These are phyloP conservation scores for Pogonomyrmex barbatus DNA, from an alignment of 1,140 invertebrate genomes.

Conservation along the genomic window DNA sequence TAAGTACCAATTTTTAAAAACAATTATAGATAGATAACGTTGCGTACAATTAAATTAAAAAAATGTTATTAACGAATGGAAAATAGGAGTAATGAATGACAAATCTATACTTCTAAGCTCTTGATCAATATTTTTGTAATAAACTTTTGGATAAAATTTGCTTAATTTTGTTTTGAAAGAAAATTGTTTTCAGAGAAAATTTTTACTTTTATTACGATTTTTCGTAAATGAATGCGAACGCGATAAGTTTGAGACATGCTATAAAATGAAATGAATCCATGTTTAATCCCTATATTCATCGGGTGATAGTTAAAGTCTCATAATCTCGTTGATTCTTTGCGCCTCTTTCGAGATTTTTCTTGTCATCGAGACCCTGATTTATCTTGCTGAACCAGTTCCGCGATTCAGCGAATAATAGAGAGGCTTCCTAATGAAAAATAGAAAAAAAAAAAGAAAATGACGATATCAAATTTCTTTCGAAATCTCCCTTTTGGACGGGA, in stretches of 20 bases:
- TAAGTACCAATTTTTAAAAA: background rate
- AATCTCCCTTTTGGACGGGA: background rate
- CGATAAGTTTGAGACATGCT: background rate
- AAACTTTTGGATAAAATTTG: background rate
- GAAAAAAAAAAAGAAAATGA: background rate
- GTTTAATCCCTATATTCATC: conserved; percentile 43
- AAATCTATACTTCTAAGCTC: background rate
- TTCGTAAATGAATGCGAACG: background rate
- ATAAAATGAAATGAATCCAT: background rate
- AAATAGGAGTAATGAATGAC: background rate
- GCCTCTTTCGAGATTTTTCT: conserved; percentile 41
- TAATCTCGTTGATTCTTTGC: conserved; percentile 46
- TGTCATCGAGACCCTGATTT: conserved; percentile 58
- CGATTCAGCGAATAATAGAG: conserved; percentile 41
- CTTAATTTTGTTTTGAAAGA: background rate
- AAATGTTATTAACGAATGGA: background rate
- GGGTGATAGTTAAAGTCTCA: conserved; percentile 35
- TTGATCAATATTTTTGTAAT: background rate
- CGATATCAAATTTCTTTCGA: background rate
- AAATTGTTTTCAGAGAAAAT: background rate
- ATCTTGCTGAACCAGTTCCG: conserved; percentile 46
- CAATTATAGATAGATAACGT: background rate
- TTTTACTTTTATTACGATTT: conserved; percentile 4
- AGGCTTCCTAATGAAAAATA: background rate
- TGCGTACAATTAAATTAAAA: conserved; percentile 16